phyloP scores from a whole-genome alignment of 2,113 vertebrate genomes.

The Uria lomvia region DNA sequence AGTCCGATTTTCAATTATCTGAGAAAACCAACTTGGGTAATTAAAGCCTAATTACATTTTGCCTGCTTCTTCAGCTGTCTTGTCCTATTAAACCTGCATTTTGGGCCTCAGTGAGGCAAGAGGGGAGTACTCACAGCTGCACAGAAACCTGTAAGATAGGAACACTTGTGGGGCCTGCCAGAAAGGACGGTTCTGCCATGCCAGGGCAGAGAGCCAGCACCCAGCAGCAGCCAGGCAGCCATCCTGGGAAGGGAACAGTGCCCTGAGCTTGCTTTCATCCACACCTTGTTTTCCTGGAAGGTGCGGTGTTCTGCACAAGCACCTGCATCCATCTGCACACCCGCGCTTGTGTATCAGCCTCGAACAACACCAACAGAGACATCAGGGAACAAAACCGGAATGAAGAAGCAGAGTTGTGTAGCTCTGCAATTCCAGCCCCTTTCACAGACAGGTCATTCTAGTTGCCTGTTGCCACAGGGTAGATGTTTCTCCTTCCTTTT shows the following conservation, averaged over 20 bases:
- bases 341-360: not conserved
- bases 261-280: not conserved
- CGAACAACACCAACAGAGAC: not conserved
- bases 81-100: slow-evolving; percentile 6
- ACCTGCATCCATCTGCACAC: not conserved
- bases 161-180: not conserved
- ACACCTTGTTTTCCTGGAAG: not conserved
- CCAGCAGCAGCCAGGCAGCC: not conserved
- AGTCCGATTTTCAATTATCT: slow-evolving; percentile 42
- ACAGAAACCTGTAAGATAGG: not conserved
- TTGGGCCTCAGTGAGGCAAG: not conserved
- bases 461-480: not conserved
- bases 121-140: not conserved
- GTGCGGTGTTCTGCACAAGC: not conserved
- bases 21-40: slow-evolving; percentile 15
- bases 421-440: not conserved
- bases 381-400: not conserved
- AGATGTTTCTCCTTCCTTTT: not conserved
- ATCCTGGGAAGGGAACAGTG: not conserved
- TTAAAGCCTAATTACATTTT: slow-evolving; percentile 56
- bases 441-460: not conserved
- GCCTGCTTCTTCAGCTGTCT: slow-evolving; percentile 26
- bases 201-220: not conserved
- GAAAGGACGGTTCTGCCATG: not conserved
- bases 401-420: not conserved